A percentile compares a stretch with the other conserved stretches of the same genome.
These are phyloP conservation scores for Xyrichtys novacula DNA, from an alignment of 2,797 vertebrate genomes.

Conservation along the genomic window DNA sequence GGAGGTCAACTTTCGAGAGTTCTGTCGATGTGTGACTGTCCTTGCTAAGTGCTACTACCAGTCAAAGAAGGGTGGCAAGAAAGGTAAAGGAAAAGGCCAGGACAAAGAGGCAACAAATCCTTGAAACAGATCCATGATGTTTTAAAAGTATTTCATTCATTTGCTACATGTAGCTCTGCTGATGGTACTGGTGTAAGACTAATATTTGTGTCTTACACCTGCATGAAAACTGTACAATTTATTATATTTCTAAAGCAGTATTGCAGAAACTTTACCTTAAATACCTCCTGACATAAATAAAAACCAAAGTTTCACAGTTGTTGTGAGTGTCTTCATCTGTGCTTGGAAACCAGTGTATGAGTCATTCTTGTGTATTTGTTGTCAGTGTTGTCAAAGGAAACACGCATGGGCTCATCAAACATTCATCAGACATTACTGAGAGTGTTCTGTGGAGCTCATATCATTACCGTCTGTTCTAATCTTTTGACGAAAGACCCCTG, in stretches of 20 bases:
- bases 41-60: constrained; percentile 73
- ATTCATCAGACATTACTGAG: constrained; percentile 41
- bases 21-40: constrained; percentile 68
- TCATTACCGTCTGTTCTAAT: constrained; percentile 16
- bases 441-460: constrained; percentile 11
- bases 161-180: neutral
- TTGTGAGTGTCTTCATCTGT: neutral
- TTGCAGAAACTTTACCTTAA: neutral
- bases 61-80: constrained; percentile 61
- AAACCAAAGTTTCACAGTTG: constrained; percentile 11
- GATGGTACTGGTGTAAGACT: neutral
- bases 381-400: constrained; percentile 29
- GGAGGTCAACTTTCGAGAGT: constrained; percentile 81
- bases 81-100: constrained; percentile 40
- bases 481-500: neutral
- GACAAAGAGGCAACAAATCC: constrained; percentile 4
- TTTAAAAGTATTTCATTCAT: neutral
- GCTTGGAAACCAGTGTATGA: constrained; percentile 10
- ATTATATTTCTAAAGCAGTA: neutral
- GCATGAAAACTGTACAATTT: neutral
- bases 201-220: constrained; percentile 11
- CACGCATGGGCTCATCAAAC: constrained; percentile 44
- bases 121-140: neutral
- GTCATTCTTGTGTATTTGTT: constrained; percentile 20
- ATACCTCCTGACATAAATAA: constrained; percentile 10